phyloP scores from a whole-genome alignment of 2,797 vertebrate genomes.

The Cygnus olor region DNA sequence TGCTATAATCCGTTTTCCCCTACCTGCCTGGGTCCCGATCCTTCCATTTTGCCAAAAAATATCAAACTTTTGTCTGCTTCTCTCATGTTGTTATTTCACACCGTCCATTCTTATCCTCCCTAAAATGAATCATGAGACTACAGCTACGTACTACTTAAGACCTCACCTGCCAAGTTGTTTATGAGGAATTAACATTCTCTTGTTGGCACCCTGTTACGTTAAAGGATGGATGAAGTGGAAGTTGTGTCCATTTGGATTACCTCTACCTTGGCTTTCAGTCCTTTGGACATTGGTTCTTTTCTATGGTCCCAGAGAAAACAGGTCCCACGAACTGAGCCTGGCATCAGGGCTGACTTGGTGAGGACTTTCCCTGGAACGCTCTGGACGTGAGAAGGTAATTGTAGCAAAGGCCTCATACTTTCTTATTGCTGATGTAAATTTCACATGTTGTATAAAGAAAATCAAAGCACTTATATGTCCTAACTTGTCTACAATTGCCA shows the following conservation, averaged over 20 bases:
- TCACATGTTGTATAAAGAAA: neutral
- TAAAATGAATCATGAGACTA: neutral
- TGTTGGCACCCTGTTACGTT: neutral
- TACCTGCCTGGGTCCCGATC: neutral
- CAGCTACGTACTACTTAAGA: neutral
- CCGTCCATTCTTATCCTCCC: neutral
- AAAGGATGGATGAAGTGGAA: neutral
- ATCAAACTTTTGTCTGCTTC: neutral
- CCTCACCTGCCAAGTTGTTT: neutral
- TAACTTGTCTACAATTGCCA: too few relatives aligned
- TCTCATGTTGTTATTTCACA: neutral
- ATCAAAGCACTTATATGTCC: accelerated
- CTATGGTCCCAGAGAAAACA: neutral
- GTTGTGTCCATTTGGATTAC: neutral
- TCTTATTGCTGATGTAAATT: neutral
- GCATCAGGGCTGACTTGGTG: neutral
- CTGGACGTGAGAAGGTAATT: neutral
- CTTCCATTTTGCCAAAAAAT: neutral
- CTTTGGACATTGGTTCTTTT: neutral
- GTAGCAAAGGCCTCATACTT: neutral
- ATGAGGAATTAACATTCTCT: neutral
- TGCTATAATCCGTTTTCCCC: neutral
- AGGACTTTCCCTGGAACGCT: neutral
- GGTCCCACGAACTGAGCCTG: neutral
- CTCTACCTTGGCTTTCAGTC: neutral